These are phyloP conservation scores for Ommatoiulus sabulosus DNA, from an alignment of 2,888 invertebrate genomes.

Conservation along the genomic window DNA sequence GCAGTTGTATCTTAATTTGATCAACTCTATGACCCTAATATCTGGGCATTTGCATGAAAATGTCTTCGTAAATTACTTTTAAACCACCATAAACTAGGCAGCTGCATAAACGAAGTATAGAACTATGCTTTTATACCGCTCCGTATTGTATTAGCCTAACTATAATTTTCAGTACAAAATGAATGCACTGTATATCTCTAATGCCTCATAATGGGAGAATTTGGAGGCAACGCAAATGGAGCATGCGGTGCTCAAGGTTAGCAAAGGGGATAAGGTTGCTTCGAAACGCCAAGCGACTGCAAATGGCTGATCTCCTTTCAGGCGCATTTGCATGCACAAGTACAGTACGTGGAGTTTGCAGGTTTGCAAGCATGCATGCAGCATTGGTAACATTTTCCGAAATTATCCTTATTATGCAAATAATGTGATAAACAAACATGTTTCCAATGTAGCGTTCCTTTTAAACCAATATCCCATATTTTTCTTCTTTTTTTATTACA, in stretches of 20 bases:
- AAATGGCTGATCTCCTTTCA: too few relatives aligned
- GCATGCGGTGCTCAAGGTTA: background rate
- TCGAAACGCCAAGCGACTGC: background rate
- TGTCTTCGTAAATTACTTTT: slow-evolving; percentile 19
- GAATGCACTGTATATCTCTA: background rate
- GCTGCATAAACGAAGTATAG: background rate
- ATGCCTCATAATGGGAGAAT: background rate
- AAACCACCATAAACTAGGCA: slow-evolving; percentile 12
- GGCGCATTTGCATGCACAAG: background rate
- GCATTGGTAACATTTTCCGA: background rate
- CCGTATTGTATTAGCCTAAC: background rate
- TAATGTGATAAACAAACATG: too few relatives aligned
- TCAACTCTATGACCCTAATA: slow-evolving; percentile 19
- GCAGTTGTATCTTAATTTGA: slow-evolving; percentile 5
- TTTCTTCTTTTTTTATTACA: too few relatives aligned
- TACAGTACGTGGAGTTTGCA: background rate
- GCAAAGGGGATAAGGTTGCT: background rate
- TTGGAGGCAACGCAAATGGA: slow-evolving; percentile 2
- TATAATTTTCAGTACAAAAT: background rate
- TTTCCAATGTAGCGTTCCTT: too few relatives aligned
- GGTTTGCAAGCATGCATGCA: background rate
- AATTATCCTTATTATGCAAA: background rate
- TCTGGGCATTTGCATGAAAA: background rate
- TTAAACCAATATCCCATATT: too few relatives aligned
- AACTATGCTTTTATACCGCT: background rate